Evolutionary conservation across 1,140 invertebrate genomes (phyloP).

Genomic region (Drosophila baimaii): DNA sequence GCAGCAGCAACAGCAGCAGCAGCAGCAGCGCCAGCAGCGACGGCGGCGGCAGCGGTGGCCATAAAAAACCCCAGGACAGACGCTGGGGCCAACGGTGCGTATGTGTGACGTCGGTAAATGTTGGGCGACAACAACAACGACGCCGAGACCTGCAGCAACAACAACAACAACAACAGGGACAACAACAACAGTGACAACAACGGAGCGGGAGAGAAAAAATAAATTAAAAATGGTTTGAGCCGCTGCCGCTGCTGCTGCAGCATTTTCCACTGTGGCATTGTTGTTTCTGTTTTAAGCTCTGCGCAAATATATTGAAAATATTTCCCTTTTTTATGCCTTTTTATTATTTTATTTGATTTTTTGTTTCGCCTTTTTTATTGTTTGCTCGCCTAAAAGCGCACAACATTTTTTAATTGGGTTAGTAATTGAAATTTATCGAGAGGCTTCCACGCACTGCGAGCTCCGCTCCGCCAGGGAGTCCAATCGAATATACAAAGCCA

Average conservation of each 20-base stretch:
- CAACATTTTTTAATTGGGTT: slow-evolving; percentile 83
- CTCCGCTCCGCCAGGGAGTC: slow-evolving; percentile 17
- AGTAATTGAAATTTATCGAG: slow-evolving; percentile 83
- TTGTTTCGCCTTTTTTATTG: slow-evolving; percentile 40
- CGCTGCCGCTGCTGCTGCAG: slow-evolving; percentile 41
- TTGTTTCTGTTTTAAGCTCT: slow-evolving; percentile 56
- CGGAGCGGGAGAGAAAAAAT: slow-evolving; percentile 44
- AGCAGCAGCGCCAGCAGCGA: slow-evolving; percentile 8
- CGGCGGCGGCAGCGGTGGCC: slow-evolving; percentile 34
- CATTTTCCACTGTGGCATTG: slow-evolving; percentile 52
- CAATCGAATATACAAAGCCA: slow-evolving; percentile 45
- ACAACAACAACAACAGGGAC: slow-evolving; percentile 13
- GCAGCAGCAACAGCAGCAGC: background rate
- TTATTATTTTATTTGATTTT: slow-evolving; percentile 65
- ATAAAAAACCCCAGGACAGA: slow-evolving; percentile 43
- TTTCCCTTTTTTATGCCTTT: slow-evolving; percentile 51
- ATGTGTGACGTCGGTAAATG: slow-evolving; percentile 61
- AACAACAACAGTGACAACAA: slow-evolving; percentile 2
- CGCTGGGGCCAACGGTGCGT: slow-evolving; percentile 56
- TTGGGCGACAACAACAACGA: slow-evolving; percentile 49
- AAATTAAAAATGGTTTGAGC: slow-evolving; percentile 66
- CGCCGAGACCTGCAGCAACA: slow-evolving; percentile 12
- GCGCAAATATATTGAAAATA: slow-evolving; percentile 62
- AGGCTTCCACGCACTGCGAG: slow-evolving; percentile 59
- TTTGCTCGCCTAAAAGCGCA: slow-evolving; percentile 76